Conservation (phyloP, 92 coral and sea anemone genomes). For the Umimayanthus kanabou region DNA sequence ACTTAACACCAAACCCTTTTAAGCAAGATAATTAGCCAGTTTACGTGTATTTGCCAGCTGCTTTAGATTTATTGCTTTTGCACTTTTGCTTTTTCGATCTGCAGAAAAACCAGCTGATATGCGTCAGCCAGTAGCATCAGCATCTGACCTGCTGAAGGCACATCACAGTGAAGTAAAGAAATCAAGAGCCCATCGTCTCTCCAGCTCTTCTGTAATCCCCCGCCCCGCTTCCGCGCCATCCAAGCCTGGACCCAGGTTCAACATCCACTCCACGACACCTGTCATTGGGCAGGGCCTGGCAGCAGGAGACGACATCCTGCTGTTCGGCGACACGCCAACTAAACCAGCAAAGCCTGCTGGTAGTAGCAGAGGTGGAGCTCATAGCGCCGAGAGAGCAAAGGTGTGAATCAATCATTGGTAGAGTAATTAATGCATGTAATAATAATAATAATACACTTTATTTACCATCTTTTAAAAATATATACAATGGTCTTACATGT, state of each 20-base stretch:
- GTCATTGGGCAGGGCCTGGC: constrained; percentile 84
- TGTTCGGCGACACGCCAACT: constrained; percentile 66
- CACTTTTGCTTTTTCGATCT: neutral
- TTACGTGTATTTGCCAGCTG: no score
- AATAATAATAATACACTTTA: no score
- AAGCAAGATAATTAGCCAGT: no score
- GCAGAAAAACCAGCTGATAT: constrained; percentile 68
- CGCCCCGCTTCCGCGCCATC: constrained; percentile 16
- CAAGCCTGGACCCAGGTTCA: neutral
- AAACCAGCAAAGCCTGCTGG: constrained; percentile 29
- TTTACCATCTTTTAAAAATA: no score
- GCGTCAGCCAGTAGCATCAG: constrained; percentile 59
- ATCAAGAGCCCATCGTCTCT: neutral
- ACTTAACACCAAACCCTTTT: no score
- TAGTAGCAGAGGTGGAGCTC: constrained; percentile 51
- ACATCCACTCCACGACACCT: constrained; percentile 45
- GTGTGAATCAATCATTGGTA: neutral
- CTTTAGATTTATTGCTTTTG: neutral
- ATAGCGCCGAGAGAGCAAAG: constrained; percentile 20
- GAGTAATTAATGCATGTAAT: neutral
- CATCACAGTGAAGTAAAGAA: constrained; percentile 58
- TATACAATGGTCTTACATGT: no score
- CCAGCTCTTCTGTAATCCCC: constrained; percentile 26
- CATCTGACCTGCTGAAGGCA: constrained; percentile 82
- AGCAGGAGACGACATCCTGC: constrained; percentile 66